Percentiles rank a stretch among this genome's conserved stretches.
Evolutionary conservation across 92 coral and sea anemone genomes (phyloP).

Genomic region (Phymanthus crucifer): DNA sequence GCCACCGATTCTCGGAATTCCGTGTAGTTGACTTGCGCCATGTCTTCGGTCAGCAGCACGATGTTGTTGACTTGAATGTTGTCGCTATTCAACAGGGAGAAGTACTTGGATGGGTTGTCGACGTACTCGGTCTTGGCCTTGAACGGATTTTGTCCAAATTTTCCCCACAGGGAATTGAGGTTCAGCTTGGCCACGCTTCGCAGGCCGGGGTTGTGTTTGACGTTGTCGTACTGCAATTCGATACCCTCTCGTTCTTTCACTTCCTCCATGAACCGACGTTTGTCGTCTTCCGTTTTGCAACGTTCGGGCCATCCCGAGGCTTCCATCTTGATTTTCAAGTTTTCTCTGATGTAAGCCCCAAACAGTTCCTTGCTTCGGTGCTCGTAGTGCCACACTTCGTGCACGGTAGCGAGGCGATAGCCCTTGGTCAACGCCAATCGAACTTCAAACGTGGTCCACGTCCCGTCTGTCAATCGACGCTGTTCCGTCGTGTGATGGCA

Average conservation of each 20-base stretch:
- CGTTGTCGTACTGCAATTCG: not conserved
- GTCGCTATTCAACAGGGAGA: not conserved
- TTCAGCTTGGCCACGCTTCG: slow-evolving; percentile 9
- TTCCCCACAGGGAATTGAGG: slow-evolving; percentile 32
- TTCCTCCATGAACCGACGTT: not conserved
- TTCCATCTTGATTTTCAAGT: slow-evolving; percentile 1
- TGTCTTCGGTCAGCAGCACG: not conserved
- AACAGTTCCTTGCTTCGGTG: not conserved
- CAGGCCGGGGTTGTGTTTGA: slow-evolving; percentile 4
- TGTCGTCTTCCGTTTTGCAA: not conserved
- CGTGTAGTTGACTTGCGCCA: slow-evolving; percentile 8
- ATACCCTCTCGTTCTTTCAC: not conserved
- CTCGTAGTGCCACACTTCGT: slow-evolving; percentile 23
- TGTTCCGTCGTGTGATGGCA: not conserved
- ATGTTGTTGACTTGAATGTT: not conserved
- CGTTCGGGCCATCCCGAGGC: slow-evolving; percentile 23
- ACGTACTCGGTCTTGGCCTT: slow-evolving; percentile 21
- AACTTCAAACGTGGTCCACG: slow-evolving; percentile 24
- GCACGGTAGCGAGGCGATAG: not conserved
- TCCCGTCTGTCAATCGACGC: not conserved
- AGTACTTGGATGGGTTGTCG: not conserved
- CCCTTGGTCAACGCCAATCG: slow-evolving; percentile 2
- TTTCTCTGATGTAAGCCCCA: not conserved
- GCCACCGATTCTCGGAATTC: not conserved
- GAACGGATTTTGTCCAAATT: slow-evolving; percentile 7